Evolutionary conservation across 2,888 invertebrate species (phyloP).

Genomic region (Nemapogon koenigi): DNA sequence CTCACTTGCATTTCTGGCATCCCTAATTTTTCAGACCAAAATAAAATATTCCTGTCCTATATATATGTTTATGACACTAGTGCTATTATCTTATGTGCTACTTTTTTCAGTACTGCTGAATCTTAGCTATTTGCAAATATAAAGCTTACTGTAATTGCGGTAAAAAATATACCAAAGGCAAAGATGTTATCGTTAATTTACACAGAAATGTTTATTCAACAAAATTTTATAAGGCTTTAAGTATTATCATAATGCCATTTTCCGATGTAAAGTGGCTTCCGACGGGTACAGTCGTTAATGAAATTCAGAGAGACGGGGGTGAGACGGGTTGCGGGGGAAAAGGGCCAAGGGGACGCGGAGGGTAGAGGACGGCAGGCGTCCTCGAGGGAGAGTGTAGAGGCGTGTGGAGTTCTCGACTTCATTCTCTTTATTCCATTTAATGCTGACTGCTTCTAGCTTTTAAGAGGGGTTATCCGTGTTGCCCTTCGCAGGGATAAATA

Average conservation of each 20-base stretch:
- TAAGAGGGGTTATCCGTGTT: constrained; percentile 63
- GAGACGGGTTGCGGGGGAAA: constrained; percentile 24
- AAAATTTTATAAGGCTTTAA: constrained; percentile 57
- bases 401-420: constrained; percentile 51
- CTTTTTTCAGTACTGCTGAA: neutral
- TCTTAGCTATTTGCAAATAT: constrained; percentile 18
- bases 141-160: constrained; percentile 18
- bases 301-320: constrained; percentile 48
- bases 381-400: constrained; percentile 20
- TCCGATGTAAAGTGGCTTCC: constrained; percentile 60
- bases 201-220: constrained; percentile 56
- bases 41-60: too few relatives aligned
- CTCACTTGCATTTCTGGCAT: neutral
- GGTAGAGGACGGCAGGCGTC: constrained; percentile 17
- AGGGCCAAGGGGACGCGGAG: constrained; percentile 19
- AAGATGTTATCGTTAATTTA: constrained; percentile 45
- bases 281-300: constrained; percentile 51
- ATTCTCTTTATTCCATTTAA: constrained; percentile 64
- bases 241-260: constrained; percentile 62
- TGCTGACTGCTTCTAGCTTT: constrained; percentile 65
- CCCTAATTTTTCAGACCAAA: neutral
- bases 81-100: too few relatives aligned
- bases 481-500: constrained; percentile 60
- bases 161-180: neutral
- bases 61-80: too few relatives aligned